Base-by-base conservation (phyloP, 1,140 invertebrate genomes). In the Hycleus cichorii region DNA sequence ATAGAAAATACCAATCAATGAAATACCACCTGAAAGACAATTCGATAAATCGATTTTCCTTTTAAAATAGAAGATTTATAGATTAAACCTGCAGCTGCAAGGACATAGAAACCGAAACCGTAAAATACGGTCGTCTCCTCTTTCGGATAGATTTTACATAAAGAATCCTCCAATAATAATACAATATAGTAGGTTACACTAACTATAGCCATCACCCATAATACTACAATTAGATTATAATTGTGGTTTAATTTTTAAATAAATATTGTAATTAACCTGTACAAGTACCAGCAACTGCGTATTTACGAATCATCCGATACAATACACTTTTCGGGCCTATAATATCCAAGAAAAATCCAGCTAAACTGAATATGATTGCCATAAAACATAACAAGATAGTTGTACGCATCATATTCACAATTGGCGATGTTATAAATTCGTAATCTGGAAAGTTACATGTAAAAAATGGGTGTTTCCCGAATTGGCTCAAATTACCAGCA, bases 391-490 rank as follows among this genome's bases (percentile, higher is more conserved):
- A 59, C 43, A 72, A 49, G 18, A 74, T 72, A n/a, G 67, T 74
- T 24, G 66, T 68, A 51, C 72, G 51, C 72, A 74, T 72, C 64
- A 72, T 63, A 63, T 72, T 72, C 9, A 74, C 69, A 44, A 71
- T 67, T 26, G 63, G 64, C 8, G 65, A 57, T 52, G 64, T 69
- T 48, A 74, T 63, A 47, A 70, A 74, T 44, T 65, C 56, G 55
- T 67, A 72, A 47, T 64, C 70, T 72, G 54, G 56, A 71, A 70
- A 59, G 55, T 11, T 44, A 3, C 8, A 27, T 11, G 6, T 38
- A 11, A 24, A 43, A 43, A 43, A 8, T 44, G 53, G 38, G 10
- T 39, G 32, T 39, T 47, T 6, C 18, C 18, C 18, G 18, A 18
- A 11, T 43, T 9, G 26, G 10, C 4, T 53, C 7, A 32, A 50